Evolutionary conservation across 92 coral and sea anemone species (phyloP), one percentile per base, ranked within the genome.

Genomic region (Micromussa lordhowensis): DNA sequence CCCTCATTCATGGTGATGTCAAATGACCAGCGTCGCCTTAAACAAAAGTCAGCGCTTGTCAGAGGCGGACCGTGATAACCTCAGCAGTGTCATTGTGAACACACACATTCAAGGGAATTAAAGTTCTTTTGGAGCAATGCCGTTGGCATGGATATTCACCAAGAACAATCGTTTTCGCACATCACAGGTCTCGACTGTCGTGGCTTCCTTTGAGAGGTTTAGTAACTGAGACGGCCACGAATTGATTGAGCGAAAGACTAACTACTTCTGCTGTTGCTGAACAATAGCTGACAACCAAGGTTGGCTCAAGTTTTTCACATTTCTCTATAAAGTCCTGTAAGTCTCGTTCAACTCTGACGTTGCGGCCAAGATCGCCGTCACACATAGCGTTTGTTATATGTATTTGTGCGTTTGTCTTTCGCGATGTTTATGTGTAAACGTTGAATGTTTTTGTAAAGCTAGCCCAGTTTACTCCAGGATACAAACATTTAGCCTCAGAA

Each of bases 61-160:
- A 64, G 38, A 54, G n/a, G 57, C 81, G 59, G 24, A 54, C 82
- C 40, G 29, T 68, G 73, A 64, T 32, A 64, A 30, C 83, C 74
- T 28, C 21, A 15, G 71, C 35, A 49, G 61, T 18, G 9, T 48
- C 63, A 70, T 83, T 75, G 88, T 85, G 81, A 44, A 44, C 82
- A n/a, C 40, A 61, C 71, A 57, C 54, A 84, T 86, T 77, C 49
- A 51, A 79, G 83, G 30, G 82, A 77, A 86, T 86, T 86, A 77
- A 86, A 77, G 89, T 77, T 86, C 83, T 86, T 86, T 77, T 80
- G 26, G 30, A 86, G 89, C 83, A 78, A 22, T 44, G 22, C 68
- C 19, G 89, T 86, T 86, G 89, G 89, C 89, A 86, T 86, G 89
- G 83, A 5, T 59, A 86, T 77, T 29, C 76, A 31, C 75, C 55